Evolutionary conservation across 2,113 vertebrate species (phyloP), one percentile per base, ranked within the genome.

Genomic region (Ahaetulla prasina): DNA sequence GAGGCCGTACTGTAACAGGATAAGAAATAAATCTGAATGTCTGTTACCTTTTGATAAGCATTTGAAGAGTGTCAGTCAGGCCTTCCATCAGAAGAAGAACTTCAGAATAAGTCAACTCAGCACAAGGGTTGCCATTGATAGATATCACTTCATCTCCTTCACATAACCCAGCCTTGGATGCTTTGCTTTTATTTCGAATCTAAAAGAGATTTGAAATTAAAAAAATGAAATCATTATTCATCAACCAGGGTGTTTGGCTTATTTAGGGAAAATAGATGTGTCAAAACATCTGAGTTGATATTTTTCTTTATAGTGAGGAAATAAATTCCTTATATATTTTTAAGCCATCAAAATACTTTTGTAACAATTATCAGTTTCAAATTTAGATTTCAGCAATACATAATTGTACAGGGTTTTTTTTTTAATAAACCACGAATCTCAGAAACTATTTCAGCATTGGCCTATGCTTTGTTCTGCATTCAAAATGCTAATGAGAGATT

Each of bases 31-130:
- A 93, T 50, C 68, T 90, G 91, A 93, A 14, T 9, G 39, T 86
- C 16, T 35, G 89, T 94, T 98, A 99, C 99, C 99, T 98, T 98
- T 98, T 99, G 91, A 99, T 94, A 3, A 99, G 98, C 94, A 99
- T 97, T 95, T 99, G 98, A 86, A 99, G 98, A 54, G 95, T 97
- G 0, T 98, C 98, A 10, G 97, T 94, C n/a, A 98, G 96, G 86
- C 95, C 96, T 50, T 99, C 98, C 94, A 99, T 98, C 85, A 99
- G 96, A 39, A 97, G 94, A 9, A 97, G 97, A 85, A 98, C 98
- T 93, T 98, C 97, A 16, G 98, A 94, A 63, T 99, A 98, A 12
- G 98, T 98, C 91, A 99, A 98, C 93, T 98, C 98, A 12, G 97
- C 97, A 90, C 99, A 99, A 0, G 98, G 97, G 89, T 97, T 98